Base-by-base conservation (phyloP, 2,113 vertebrate species). In the Cottus gobio region DNA sequence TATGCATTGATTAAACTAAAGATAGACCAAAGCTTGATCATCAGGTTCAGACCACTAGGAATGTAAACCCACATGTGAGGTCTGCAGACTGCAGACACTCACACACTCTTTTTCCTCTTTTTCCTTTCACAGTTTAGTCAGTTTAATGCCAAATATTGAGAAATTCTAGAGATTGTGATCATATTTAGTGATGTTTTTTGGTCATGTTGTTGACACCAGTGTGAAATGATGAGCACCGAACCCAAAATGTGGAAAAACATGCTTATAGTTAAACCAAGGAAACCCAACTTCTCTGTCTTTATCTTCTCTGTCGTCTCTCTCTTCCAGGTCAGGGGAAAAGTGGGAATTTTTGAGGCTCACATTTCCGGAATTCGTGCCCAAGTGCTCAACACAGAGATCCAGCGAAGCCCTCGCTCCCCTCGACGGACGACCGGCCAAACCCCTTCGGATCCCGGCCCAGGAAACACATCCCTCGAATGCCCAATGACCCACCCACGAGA, bases 301-400 rank as follows among this genome's bases (percentile, higher is more conserved):
- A 3, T 16, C 5, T 62, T 85, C 10, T 69, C 48, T n/a, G 50
- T 24, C 50, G 11, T 84, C 9, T 72, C 28, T 72, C 12, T 75
- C 34, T 85, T 81, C 63, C 86, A 94, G 93, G 93, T 94, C 73
- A 90, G 89, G 79, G 96, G 97, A 83, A 97, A 96, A 90, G 97
- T 98, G 87, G 97, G 93, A 79, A 94, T 99, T 73, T 98, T 98
- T 2, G 98, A 99, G 91, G 96, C 97, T 0, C 98, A 97, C 78
- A 98, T 99, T 89, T 96, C 94, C 0, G 93, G 88, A 86, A 93
- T 91, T 42, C 92, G 93, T 13, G 91, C 93, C 79, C 96, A 96
- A 93, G 96, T 95, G 0, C 95, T 95, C 48, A 95, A 82, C 11
- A 92, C 83, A 42, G 96, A 93, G 65, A 90, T 87, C 0, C 96